phyloP scores from a whole-genome alignment of 2,113 vertebrate genomes.

The Lathamus discolor region DNA sequence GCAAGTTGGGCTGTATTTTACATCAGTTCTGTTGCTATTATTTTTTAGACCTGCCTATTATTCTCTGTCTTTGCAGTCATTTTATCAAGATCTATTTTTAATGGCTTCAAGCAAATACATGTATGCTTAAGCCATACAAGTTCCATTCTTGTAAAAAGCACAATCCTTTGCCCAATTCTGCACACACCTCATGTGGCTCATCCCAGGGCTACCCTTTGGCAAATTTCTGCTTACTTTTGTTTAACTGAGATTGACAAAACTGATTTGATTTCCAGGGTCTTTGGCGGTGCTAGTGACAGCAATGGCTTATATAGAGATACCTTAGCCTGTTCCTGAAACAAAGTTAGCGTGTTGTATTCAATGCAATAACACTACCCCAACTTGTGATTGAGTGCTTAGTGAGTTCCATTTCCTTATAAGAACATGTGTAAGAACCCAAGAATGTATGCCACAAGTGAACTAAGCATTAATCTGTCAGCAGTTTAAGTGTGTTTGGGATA shows the following conservation, averaged over 20 bases:
- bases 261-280: conserved; percentile 30
- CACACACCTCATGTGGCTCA: not conserved
- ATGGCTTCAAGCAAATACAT: not conserved
- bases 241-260: conserved; percentile 12
- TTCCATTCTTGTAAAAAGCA: not conserved
- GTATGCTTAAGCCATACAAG: not conserved
- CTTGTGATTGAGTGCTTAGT: conserved; percentile 47
- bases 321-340: conserved; percentile 22
- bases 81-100: not conserved
- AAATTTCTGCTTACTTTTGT: conserved; percentile 29
- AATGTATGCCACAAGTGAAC: conserved; percentile 60
- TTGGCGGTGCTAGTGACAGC: not conserved
- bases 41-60: not conserved
- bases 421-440: conserved; percentile 63
- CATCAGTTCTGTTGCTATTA: not conserved
- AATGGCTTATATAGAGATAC: not conserved
- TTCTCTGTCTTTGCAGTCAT: not conserved
- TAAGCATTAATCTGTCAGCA: conserved; percentile 72
- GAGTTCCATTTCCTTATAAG: conserved; percentile 73
- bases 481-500: conserved; percentile 66
- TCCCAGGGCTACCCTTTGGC: not conserved
- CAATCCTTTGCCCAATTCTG: not conserved
- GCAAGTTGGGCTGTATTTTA: not conserved
- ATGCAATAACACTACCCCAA: not conserved
- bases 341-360: not conserved